Evolutionary conservation across 1,140 invertebrate species (phyloP), one percentile per base, ranked within the genome.

Genomic region (Cyclina sinensis): DNA sequence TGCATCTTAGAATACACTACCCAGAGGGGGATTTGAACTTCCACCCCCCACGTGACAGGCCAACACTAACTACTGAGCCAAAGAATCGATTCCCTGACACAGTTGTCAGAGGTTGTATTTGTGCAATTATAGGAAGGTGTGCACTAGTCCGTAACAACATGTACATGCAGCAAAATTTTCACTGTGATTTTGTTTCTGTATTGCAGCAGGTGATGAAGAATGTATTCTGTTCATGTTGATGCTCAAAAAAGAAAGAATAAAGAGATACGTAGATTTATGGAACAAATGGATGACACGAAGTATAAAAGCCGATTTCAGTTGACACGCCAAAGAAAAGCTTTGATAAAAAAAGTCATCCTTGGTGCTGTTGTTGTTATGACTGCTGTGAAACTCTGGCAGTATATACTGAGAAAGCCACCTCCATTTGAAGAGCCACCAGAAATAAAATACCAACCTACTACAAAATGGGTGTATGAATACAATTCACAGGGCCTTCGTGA

Each of bases 401-500:
- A 70, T 37, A 18, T 70, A 4, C 27, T 2, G 21, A 16, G 21
- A 3, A 18, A 46, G 2, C 43, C n/a, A 32, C 1, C 16, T 32
- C 2, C 74, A 30, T 1, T 9, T 2, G 74, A 78, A 51, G 16
- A 30, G 7, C 82, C 65, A 18, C 65, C 82, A 12, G 24, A 51
- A 12, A 30, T 32, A 30, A 84, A 54, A 54, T 21, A 51, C n/a
- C 30, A 51, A 5, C 46, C 3, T 24, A 14, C 39, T 14, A 30
- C 21, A 21, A 43, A 35, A 35, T 87, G 85, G 85, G 30, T 59
- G 18, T 54, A 87, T 70, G 59, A 68, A 18, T 59, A 78, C 16
- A 78, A 87, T 46, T 24, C 59, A 7, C 85, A 87, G 43, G 85
- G 85, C 14, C 11, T 80, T 5, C 68, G 74, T 7, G 32, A 79